These are phyloP conservation scores for Torymus texanus DNA, from an alignment of 2,888 invertebrate species.

Conservation along the genomic window DNA sequence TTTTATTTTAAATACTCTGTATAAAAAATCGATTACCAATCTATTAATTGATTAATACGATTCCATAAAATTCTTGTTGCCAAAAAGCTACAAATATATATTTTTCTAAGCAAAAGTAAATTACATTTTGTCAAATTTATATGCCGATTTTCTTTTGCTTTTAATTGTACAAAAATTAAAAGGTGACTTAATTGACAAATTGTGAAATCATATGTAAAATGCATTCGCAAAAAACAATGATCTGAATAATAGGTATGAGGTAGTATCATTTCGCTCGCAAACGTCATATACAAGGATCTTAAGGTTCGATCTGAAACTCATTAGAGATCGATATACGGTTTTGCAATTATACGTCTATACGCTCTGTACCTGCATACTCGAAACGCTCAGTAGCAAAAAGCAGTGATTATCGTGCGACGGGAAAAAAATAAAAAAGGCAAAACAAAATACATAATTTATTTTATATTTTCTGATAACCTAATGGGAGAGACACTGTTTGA, in stretches of 20 bases:
- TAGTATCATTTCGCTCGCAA: neutral
- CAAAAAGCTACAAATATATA: conserved; percentile 29
- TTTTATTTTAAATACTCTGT: conserved; percentile 12
- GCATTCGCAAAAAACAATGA: conserved; percentile 18
- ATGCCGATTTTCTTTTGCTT: conserved; percentile 23
- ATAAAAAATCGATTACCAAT: neutral
- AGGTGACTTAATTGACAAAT: neutral
- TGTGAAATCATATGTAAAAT: conserved; percentile 17
- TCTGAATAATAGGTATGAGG: neutral
- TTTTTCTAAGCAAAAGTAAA: conserved; percentile 35
- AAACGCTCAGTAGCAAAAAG: conserved; percentile 21
- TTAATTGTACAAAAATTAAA: conserved; percentile 28
- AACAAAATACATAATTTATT: conserved; percentile 33
- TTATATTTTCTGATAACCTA: conserved; percentile 50
- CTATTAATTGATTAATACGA: conserved; percentile 4
- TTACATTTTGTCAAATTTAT: neutral
- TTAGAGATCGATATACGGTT: neutral
- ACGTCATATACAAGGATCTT: neutral
- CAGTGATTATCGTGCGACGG: conserved; percentile 36
- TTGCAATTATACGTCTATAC: conserved; percentile 33
- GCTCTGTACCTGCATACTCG: conserved; percentile 48
- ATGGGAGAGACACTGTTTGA: conserved; percentile 41
- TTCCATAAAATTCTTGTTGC: conserved; percentile 32
- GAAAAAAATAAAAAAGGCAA: conserved; percentile 32
- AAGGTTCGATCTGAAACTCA: conserved; percentile 38